A percentile compares a stretch with the other conserved stretches of the same genome.
Evolutionary conservation across 2,797 vertebrate genomes (phyloP).

Genomic region (Echiichthys vipera): DNA sequence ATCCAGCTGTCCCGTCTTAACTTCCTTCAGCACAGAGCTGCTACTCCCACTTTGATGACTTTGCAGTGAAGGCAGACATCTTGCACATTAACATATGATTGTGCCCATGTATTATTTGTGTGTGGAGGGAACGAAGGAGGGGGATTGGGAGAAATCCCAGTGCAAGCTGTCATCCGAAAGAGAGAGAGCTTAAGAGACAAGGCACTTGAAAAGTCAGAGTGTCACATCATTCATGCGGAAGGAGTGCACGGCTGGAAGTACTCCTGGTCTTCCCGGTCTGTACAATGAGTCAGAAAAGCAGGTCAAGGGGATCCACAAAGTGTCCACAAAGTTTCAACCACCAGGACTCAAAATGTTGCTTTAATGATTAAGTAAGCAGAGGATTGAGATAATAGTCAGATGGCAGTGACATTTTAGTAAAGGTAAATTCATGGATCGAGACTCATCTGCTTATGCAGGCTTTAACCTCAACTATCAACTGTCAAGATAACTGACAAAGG

Average conservation of each 20-base stretch:
- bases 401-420: neutral
- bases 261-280: conserved; percentile 41
- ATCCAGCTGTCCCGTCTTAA: conserved; percentile 76
- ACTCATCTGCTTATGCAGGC: neutral
- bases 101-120: conserved; percentile 82
- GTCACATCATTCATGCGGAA: conserved; percentile 76
- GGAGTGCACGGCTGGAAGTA: conserved; percentile 58
- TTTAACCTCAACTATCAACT: conserved; percentile 21
- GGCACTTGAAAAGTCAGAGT: conserved; percentile 62
- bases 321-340: conserved; percentile 49
- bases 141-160: conserved; percentile 68
- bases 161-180: conserved; percentile 71
- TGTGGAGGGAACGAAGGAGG: conserved; percentile 61
- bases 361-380: neutral
- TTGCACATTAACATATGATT: conserved; percentile 83
- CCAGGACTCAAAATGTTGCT: neutral
- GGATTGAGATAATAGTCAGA: neutral
- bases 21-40: conserved; percentile 69
- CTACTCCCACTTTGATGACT: conserved; percentile 77
- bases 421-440: neutral
- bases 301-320: conserved; percentile 63
- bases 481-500: conserved; percentile 41
- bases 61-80: conserved; percentile 78
- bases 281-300: conserved; percentile 47
- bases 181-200: conserved; percentile 53